These are phyloP conservation scores for Loxodonta africana DNA, from an alignment of 2,113 vertebrate species.

Conservation along the genomic window DNA sequence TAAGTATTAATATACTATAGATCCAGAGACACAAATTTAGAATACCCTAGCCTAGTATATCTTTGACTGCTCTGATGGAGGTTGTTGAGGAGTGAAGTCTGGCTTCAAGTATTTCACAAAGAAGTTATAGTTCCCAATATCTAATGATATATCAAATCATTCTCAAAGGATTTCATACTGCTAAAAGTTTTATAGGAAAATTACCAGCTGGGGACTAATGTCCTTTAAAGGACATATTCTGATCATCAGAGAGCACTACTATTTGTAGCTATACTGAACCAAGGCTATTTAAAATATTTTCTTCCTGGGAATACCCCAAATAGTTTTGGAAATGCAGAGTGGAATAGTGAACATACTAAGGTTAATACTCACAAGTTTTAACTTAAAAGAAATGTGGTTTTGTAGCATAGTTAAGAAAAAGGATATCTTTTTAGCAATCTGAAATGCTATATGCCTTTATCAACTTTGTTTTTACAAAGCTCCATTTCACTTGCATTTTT, in stretches of 20 bases:
- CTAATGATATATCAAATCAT: slow-evolving; percentile 31
- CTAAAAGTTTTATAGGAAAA: slow-evolving; percentile 67
- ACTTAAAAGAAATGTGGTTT: neutral
- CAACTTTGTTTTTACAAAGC: neutral
- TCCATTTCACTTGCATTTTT: neutral
- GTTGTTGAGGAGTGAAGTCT: slow-evolving; percentile 48
- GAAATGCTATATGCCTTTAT: neutral
- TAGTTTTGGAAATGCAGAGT: neutral
- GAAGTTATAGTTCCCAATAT: slow-evolving; percentile 51
- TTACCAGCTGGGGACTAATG: slow-evolving; percentile 50
- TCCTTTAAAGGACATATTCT: slow-evolving; percentile 55
- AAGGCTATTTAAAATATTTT: slow-evolving; percentile 2
- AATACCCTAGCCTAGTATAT: neutral
- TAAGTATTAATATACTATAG: neutral
- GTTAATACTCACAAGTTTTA: neutral
- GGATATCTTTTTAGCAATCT: neutral
- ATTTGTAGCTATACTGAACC: neutral
- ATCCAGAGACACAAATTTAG: neutral
- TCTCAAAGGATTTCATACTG: slow-evolving; percentile 56
- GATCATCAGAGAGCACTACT: neutral
- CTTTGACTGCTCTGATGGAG: neutral
- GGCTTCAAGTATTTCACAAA: slow-evolving; percentile 46
- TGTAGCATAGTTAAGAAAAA: neutral
- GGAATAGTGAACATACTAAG: neutral
- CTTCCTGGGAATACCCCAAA: neutral